Percentiles rank a stretch among this genome's conserved stretches.
phyloP scores from a whole-genome alignment of 1,140 invertebrate species.

The Bradysia coprophila region DNA sequence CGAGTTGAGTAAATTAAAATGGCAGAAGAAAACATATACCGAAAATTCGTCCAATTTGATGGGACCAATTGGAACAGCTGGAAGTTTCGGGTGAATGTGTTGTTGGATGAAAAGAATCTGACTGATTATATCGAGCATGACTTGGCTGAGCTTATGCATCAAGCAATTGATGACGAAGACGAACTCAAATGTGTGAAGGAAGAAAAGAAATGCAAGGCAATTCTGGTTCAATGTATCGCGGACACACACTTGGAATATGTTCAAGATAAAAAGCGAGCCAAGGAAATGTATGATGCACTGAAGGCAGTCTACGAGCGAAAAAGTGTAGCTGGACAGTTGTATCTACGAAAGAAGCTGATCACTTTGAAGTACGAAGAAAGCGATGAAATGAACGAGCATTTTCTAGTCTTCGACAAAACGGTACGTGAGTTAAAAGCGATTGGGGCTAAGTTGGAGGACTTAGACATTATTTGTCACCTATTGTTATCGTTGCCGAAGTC shows the following conservation, averaged over 20 bases:
- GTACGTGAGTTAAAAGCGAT: conserved; percentile 8
- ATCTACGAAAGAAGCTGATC: conserved; percentile 5
- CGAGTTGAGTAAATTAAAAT: too few species aligned
- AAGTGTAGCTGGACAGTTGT: conserved; percentile 4
- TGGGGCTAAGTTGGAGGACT: conserved; percentile 6
- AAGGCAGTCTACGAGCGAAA: conserved; percentile 3
- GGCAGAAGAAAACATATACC: too few species aligned
- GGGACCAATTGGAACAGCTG: too few species aligned
- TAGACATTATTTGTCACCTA: conserved; percentile 7
- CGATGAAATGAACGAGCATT: conserved; percentile 3
- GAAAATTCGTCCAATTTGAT: too few species aligned
- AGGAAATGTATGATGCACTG: conserved; percentile 13
- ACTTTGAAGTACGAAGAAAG: conserved; percentile 8
- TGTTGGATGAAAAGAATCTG: too few species aligned
- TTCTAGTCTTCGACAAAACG: conserved; percentile 8
- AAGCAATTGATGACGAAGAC: too few species aligned
- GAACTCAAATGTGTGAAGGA: too few species aligned
- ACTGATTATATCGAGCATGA: too few species aligned
- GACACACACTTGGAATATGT: conserved; percentile 4
- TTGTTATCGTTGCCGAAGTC: conserved; percentile 6
- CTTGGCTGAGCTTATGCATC: too few species aligned
- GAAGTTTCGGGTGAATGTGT: too few species aligned
- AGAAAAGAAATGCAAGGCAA: too few species aligned
- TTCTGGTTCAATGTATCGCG: too few species aligned
- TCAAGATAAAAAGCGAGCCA: conserved; percentile 3